Evolutionary conservation across 2,113 vertebrate species (phyloP), one percentile per base, ranked within the genome.

Genomic region (Redunca redunca): DNA sequence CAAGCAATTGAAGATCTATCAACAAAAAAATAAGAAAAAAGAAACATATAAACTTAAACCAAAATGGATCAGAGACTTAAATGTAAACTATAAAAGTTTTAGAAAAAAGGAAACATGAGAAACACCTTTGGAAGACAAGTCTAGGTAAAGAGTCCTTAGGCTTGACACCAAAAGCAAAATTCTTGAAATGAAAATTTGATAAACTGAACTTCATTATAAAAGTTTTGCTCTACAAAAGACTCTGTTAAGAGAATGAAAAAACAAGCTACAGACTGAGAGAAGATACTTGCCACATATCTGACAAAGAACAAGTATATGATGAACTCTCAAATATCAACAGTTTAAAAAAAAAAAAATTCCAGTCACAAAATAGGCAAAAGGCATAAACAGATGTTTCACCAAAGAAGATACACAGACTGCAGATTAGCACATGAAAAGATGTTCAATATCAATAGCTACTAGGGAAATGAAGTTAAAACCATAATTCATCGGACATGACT

Each of bases 31-130:
- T 40, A 43, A 74, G 13, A 30, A 80, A 55, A 77, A 85, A 95
- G 2, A 95, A 85, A 91, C 23, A 64, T 33, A 86, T 25, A 87
- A 91, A 36, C 80, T 33, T 23, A 91, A 95, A 33, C 28, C 23
- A 57, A 87, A 64, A 67, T 55, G 36, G 23, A 81, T 80, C 50
- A 87, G 28, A 67, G 28, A 88, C 57, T 64, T 81, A 81, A n/a
- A 89, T 48, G 36, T 46, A 82, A 94, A 71, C 23, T 82, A 16
- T 46, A 48, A 89, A 53, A 57, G 58, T 48, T 81, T 82, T 48
- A 94, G 36, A 15, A 48, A 71, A 71, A 83, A n/a, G 30, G 50
- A 55, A 36, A 52, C 26, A 60, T 50, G 13, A 77, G 33, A 87
- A 82, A 52, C 48, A 82, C 71, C 7, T 82, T 89, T 71, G 50